These are phyloP conservation scores for Lasioglossum zephyrum DNA, from an alignment of 2,888 invertebrate genomes.

Conservation along the genomic window DNA sequence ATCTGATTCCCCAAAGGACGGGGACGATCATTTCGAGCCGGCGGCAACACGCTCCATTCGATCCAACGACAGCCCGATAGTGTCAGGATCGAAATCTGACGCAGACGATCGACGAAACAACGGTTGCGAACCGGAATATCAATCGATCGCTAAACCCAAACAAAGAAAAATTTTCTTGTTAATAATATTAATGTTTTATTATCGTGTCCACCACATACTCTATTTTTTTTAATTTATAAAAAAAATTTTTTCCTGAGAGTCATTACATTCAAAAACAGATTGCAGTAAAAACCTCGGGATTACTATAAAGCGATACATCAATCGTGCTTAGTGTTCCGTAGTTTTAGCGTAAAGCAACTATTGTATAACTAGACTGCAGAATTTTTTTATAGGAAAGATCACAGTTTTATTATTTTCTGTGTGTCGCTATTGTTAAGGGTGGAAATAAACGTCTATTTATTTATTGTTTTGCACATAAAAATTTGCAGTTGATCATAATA, in stretches of 20 bases:
- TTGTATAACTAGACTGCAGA: too few relatives aligned
- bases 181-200: neutral
- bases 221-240: too few relatives aligned
- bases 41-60: constrained; percentile 24
- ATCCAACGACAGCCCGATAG: constrained; percentile 37
- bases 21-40: constrained; percentile 65
- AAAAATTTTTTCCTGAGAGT: neutral
- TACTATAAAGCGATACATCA: neutral
- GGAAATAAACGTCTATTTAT: too few relatives aligned
- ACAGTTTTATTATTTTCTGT: too few relatives aligned
- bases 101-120: constrained; percentile 1
- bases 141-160: neutral
- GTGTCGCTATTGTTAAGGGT: too few relatives aligned
- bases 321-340: too few relatives aligned
- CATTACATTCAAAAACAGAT: neutral
- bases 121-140: neutral
- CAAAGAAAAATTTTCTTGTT: neutral
- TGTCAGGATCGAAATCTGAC: constrained; percentile 42
- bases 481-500: too few relatives aligned
- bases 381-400: too few relatives aligned
- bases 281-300: neutral
- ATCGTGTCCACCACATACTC: neutral
- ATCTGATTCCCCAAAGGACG: constrained; percentile 76
- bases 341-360: too few relatives aligned
- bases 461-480: too few relatives aligned